Conservation (phyloP, 2,888 invertebrate genomes). For the Microdon myrmicae region DNA sequence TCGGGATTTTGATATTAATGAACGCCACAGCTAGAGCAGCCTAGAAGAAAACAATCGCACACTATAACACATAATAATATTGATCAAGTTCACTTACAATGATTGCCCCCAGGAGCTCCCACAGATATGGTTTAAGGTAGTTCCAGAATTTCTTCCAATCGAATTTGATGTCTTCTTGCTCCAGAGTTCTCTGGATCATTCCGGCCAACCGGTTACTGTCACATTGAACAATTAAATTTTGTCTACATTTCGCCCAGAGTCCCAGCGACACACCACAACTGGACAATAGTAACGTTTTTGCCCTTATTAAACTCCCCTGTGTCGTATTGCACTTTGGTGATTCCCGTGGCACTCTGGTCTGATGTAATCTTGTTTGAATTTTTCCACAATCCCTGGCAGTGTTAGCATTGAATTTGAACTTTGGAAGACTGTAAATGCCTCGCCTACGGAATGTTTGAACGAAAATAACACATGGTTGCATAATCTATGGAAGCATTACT, state of each 20-base stretch:
- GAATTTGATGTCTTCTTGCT: conserved; percentile 73
- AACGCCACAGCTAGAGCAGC: conserved; percentile 88
- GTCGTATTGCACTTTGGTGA: background rate
- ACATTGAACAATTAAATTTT: conserved; percentile 56
- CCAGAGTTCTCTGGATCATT: conserved; percentile 57
- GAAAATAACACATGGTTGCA: conserved; percentile 44
- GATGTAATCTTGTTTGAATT: conserved; percentile 28
- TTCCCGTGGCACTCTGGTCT: conserved; percentile 5
- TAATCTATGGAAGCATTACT: conserved; percentile 17
- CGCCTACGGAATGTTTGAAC: conserved; percentile 52
- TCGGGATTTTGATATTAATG: conserved; percentile 89
- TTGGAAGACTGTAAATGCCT: conserved; percentile 36
- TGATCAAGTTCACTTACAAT: conserved; percentile 68
- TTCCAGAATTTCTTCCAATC: conserved; percentile 81
- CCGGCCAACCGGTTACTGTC: conserved; percentile 62
- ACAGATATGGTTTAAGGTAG: conserved; percentile 80
- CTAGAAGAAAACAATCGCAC: conserved; percentile 68
- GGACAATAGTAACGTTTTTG: conserved; percentile 56
- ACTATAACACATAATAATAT: background rate
- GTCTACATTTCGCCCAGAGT: conserved; percentile 55
- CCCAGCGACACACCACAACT: conserved; percentile 59
- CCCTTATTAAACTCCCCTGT: conserved; percentile 27
- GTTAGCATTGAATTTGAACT: conserved; percentile 42
- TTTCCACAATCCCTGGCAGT: conserved; percentile 41
- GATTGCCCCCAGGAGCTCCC: conserved; percentile 81